A percentile compares a stretch with the other conserved stretches of the same genome.
Conservation (phyloP, 2,113 vertebrate genomes). For the Taurulus bubalis region DNA sequence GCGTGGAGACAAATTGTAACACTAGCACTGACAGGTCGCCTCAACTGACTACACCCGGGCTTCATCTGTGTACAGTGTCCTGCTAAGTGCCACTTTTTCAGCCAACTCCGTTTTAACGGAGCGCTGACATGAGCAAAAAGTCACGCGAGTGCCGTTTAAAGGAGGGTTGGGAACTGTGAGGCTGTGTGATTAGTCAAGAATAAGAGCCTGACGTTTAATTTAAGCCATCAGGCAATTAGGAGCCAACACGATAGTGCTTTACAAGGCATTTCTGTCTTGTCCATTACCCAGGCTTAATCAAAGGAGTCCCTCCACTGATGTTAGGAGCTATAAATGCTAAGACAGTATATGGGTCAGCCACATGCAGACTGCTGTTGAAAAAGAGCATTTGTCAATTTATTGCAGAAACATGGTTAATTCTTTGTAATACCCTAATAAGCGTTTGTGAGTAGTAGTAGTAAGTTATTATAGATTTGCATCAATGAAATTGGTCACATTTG, state of each 20-base stretch:
- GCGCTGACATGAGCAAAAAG: conserved; percentile 75
- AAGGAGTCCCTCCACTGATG: conserved; percentile 69
- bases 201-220: conserved; percentile 82
- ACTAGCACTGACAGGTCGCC: conserved; percentile 50
- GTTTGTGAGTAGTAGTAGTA: background rate
- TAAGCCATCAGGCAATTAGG: conserved; percentile 82
- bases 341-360: conserved; percentile 60
- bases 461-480: conserved; percentile 25
- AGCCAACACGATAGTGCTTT: conserved; percentile 67
- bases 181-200: conserved; percentile 74
- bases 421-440: background rate
- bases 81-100: conserved; percentile 67
- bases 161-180: conserved; percentile 52
- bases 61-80: conserved; percentile 50
- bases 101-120: conserved; percentile 65
- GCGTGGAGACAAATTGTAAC: conserved; percentile 57
- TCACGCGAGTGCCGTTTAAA: conserved; percentile 55
- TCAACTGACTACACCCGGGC: conserved; percentile 41
- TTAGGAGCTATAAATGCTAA: conserved; percentile 70
- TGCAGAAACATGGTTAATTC: conserved; percentile 27
- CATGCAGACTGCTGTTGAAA: conserved; percentile 40
- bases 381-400: conserved; percentile 41
- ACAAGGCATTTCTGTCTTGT: conserved; percentile 78
- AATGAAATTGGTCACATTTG: background rate
- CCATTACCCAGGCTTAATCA: conserved; percentile 77